Evolutionary conservation across 2,797 vertebrate species (phyloP), one percentile per base, ranked within the genome.

Genomic region (Chrosomus eos): DNA sequence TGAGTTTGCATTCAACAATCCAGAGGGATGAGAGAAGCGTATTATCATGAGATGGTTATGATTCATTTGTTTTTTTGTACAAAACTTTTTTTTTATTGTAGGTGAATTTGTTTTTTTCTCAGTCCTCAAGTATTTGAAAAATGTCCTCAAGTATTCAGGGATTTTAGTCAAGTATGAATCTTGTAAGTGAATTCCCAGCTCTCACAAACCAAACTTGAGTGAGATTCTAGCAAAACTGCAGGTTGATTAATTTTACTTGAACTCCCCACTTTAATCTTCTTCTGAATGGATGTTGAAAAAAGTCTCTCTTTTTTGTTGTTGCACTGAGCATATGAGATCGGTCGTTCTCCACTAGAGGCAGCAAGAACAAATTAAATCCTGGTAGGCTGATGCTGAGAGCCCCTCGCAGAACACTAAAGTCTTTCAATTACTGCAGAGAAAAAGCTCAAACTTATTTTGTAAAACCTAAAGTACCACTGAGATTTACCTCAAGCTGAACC

Each of bases 341-440:
- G 40, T 53, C 72, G 13, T 73, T 67, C 40, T 85, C 91, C 91
- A 92, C 91, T 88, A 90, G 91, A 86, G 90, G 90, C 91, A 92
- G 89, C 86, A 90, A 40, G 78, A 45, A 81, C 83, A 85, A 84
- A 84, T 88, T 82, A 70, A 84, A 84, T 45, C 79, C 55, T 66
- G 31, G 5, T 31, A 60, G 66, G 80, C 45, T 66, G 74, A 55
- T 23, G 40, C 36, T 9, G 83, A 81, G 45, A 86, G 38, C 73
- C 74, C 73, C 11, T 84, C 67, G n/a, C 36, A 58, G 53, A 33
- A 68, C 53, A 78, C 26, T 9, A 16, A 80, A 79, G 23, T 26
- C 26, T 38, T 68, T 83, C 62, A 70, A 58, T 77, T 76, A 53
- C 31, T 58, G 62, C 43, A 48, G 23, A 31, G 33, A 43, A 64